Evolutionary conservation across 2,113 vertebrate species (phyloP), one percentile per base, ranked within the genome.

Genomic region (Dryoscopus gambensis): DNA sequence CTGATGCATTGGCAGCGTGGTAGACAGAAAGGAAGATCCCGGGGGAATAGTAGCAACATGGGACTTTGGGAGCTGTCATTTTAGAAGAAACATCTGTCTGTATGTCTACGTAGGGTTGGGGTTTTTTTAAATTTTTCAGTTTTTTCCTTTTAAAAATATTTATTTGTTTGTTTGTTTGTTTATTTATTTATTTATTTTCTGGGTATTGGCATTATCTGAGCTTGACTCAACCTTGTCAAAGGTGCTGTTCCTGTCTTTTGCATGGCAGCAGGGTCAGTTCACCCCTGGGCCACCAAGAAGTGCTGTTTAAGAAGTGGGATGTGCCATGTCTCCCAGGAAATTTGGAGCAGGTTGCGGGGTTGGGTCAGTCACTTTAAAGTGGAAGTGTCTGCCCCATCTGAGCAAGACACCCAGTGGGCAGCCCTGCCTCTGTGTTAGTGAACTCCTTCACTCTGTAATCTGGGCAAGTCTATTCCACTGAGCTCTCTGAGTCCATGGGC

Each of bases 121-220:
- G 0, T 1, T 13, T 60, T 31, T 11, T 13, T 12, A 9, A n/a
- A 8, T 10, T 15, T 16, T 17, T 15, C 1, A 3, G 1, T 9
- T 57, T 76, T 31, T 64, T 68, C 20, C 8, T 35, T 35, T 35
- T 11, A 6, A 8, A 24, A 65, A 27, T 46, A 20, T 46, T 46
- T 46, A 46, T 46, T 46, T 44, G 7, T 56, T n/a, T 23, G 3
- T 23, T 23, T n/a, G 3, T 21, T 50, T 47, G 18, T 13, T 31
- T 53, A 10, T 18, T 68, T 57, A 4, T 22, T 50, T 47, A 22
- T 13, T 31, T 46, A 10, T 18, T 68, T 57, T 25, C 19, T 70
- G 25, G 2, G 25, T 65, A 33, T 70, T 89, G 69, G 7, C 35
- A 20, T 33, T 67, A 39, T 13, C 10, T 49, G 53, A 27, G 21